These are phyloP conservation scores for Synanthedon andrenaeformis DNA, from an alignment of 2,888 invertebrate genomes.

Conservation along the genomic window DNA sequence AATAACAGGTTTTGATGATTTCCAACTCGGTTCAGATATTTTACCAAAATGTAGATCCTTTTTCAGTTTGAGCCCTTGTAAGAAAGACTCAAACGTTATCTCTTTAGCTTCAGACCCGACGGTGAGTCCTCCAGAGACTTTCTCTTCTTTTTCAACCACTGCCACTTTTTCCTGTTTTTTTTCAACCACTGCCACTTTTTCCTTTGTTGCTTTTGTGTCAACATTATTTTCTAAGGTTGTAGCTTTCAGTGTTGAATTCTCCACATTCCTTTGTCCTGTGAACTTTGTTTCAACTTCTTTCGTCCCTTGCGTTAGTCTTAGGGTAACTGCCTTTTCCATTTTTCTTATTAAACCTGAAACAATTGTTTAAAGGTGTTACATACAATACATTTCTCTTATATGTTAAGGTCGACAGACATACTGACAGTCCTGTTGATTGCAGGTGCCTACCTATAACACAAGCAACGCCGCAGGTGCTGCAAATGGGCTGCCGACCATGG, in stretches of 20 bases:
- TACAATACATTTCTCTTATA: no score
- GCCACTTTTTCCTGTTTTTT: slow-evolving; percentile 14
- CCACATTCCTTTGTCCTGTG: neutral
- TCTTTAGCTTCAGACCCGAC: slow-evolving; percentile 41
- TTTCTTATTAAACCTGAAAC: slow-evolving; percentile 37
- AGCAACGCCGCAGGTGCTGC: no score
- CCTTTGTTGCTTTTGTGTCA: slow-evolving; percentile 9
- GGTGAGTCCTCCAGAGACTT: slow-evolving; percentile 21
- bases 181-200: slow-evolving; percentile 8
- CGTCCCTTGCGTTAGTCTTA: slow-evolving; percentile 17
- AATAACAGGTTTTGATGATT: slow-evolving; percentile 40
- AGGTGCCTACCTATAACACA: no score
- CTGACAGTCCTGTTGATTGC: no score
- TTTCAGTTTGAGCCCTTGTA: slow-evolving; percentile 49
- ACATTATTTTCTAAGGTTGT: slow-evolving; percentile 22
- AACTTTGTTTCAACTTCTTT: slow-evolving; percentile 14
- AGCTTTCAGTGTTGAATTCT: slow-evolving; percentile 14
- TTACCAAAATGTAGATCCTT: slow-evolving; percentile 54
- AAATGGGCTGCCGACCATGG: no score
- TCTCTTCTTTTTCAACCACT: slow-evolving; percentile 16
- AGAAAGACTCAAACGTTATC: slow-evolving; percentile 44
- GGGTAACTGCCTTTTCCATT: slow-evolving; percentile 40
- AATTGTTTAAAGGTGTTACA: neutral
- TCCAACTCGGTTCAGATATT: slow-evolving; percentile 52
- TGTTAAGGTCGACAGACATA: no score